Evolutionary conservation across 2,113 vertebrate species (phyloP).

Genomic region (Pomatorhinus ruficollis): DNA sequence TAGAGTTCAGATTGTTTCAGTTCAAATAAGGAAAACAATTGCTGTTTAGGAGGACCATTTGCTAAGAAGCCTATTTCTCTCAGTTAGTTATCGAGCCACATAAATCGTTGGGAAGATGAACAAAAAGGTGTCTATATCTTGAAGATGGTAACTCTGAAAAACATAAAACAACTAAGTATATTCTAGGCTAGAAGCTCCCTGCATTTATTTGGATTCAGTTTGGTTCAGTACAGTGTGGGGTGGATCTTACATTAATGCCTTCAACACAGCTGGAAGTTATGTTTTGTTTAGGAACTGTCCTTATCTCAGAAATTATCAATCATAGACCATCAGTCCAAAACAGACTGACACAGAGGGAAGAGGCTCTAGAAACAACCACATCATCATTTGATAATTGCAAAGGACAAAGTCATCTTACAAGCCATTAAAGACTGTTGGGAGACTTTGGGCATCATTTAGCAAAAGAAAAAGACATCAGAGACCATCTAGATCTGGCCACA

Average conservation of each 20-base stretch:
- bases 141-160: neutral
- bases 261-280: neutral
- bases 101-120: neutral
- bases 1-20: neutral
- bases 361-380: neutral
- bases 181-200: neutral
- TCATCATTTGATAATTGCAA: neutral
- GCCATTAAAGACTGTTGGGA: neutral
- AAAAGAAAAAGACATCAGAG: neutral
- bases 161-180: neutral
- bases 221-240: neutral
- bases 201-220: neutral
- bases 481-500: neutral
- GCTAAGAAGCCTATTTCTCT: neutral
- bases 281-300: neutral
- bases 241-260: neutral
- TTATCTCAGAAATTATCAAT: neutral
- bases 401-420: neutral
- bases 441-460: neutral
- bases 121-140: neutral
- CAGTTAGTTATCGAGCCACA: neutral
- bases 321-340: neutral
- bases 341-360: neutral
- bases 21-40: neutral
- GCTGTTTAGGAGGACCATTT: neutral